Percentiles rank a stretch among this genome's conserved stretches.
Evolutionary conservation across 1,140 invertebrate species (phyloP).

Genomic region (Tetranychus cinnabarinus): DNA sequence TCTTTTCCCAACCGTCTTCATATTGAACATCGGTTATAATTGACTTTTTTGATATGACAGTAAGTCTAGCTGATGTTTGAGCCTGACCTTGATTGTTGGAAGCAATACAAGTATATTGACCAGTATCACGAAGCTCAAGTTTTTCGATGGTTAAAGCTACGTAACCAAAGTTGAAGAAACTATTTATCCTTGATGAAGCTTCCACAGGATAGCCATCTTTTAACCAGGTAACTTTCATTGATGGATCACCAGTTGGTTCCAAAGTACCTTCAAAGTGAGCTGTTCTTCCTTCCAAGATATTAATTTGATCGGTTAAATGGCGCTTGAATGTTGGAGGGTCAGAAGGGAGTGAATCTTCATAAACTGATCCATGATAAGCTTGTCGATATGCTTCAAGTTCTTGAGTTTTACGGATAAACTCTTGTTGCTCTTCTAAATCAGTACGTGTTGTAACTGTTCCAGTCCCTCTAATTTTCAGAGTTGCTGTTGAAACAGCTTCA

Average conservation of each 20-base stretch:
- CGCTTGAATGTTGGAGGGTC: constrained; percentile 79
- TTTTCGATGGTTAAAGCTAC: constrained; percentile 67
- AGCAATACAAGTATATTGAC: constrained; percentile 59
- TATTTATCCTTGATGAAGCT: constrained; percentile 57
- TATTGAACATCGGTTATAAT: constrained; percentile 33
- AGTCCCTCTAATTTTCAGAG: constrained; percentile 36
- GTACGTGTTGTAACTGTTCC: constrained; percentile 50
- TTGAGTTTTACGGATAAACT: constrained; percentile 69
- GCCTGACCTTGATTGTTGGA: constrained; percentile 28
- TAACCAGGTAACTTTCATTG: constrained; percentile 94
- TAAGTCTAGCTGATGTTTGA: neutral
- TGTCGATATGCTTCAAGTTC: constrained; percentile 54
- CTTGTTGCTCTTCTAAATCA: constrained; percentile 69
- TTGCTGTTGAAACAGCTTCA: constrained; percentile 59
- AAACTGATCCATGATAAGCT: constrained; percentile 31
- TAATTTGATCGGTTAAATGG: constrained; percentile 43
- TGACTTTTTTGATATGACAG: neutral
- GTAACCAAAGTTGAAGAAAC: constrained; percentile 64
- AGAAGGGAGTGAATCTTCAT: constrained; percentile 43
- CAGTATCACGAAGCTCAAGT: constrained; percentile 54
- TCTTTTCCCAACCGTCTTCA: constrained; percentile 77
- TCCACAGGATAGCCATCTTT: constrained; percentile 52
- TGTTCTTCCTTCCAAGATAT: constrained; percentile 60
- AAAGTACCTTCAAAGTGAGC: constrained; percentile 87
- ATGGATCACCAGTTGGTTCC: constrained; percentile 82